Percentiles rank a stretch among this genome's conserved stretches.
These are phyloP conservation scores for Julus scanicus DNA, from an alignment of 2,888 invertebrate species.

Conservation along the genomic window DNA sequence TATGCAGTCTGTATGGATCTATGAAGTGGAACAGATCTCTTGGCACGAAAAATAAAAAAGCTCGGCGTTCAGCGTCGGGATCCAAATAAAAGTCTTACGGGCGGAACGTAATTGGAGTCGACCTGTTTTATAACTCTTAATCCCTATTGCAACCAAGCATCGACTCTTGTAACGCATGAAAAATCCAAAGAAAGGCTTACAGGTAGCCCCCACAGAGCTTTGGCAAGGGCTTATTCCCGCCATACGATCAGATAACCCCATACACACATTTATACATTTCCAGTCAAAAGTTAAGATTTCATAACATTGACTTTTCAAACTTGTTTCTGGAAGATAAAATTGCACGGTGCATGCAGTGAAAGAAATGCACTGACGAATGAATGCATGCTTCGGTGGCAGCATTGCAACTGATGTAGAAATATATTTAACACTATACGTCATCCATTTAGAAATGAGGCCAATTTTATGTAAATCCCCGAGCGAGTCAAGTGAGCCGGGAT, in stretches of 20 bases:
- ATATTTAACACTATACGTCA: background rate
- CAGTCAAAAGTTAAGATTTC: background rate
- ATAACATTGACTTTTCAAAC: background rate
- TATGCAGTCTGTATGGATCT: slow-evolving; percentile 44
- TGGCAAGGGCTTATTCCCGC: background rate
- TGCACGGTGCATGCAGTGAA: background rate
- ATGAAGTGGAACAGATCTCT: slow-evolving; percentile 46
- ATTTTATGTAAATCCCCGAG: background rate
- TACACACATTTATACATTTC: background rate
- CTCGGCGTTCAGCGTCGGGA: background rate
- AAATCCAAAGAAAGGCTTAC: slow-evolving; percentile 5
- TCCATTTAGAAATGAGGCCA: slow-evolving; percentile 12
- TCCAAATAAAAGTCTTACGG: slow-evolving; percentile 46
- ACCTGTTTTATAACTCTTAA: slow-evolving; percentile 46
- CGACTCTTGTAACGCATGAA: background rate
- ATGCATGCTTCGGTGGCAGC: background rate
- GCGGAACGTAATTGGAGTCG: slow-evolving; percentile 46
- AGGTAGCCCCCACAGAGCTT: background rate
- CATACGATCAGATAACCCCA: background rate
- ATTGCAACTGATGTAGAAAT: background rate
- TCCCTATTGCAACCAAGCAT: slow-evolving; percentile 4
- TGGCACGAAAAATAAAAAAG: slow-evolving; percentile 16
- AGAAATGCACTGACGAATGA: slow-evolving; percentile 20
- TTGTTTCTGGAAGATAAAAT: background rate
- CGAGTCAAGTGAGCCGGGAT: slow-evolving; percentile 7